Percentiles rank a stretch among this genome's conserved stretches.
These are phyloP conservation scores for Hirtodrosophila trivittata DNA, from an alignment of 2,888 invertebrate species.

Conservation along the genomic window DNA sequence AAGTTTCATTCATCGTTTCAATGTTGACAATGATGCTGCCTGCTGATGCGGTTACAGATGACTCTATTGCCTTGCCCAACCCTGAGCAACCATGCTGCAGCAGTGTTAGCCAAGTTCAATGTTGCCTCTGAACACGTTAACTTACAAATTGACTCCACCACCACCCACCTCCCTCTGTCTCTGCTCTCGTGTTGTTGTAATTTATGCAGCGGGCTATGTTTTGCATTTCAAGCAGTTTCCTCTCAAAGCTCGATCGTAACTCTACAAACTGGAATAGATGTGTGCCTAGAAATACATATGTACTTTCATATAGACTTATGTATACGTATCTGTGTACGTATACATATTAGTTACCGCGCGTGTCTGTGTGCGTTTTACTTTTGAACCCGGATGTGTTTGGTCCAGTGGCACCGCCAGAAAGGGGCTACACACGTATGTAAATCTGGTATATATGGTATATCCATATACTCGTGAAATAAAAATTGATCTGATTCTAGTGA, in stretches of 20 bases:
- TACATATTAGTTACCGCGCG: not conserved
- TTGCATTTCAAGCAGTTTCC: slow-evolving; percentile 59
- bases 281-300: slow-evolving; percentile 3
- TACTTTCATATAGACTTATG: not conserved
- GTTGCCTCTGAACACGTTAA: slow-evolving; percentile 17
- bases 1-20: too few species aligned
- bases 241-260: slow-evolving; percentile 35
- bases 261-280: slow-evolving; percentile 45
- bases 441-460: too few species aligned
- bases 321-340: not conserved
- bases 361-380: slow-evolving; percentile 18
- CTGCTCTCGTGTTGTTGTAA: slow-evolving; percentile 39
- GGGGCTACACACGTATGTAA: too few species aligned
- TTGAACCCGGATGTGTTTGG: slow-evolving; percentile 35
- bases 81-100: slow-evolving; percentile 31
- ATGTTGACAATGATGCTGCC: too few species aligned
- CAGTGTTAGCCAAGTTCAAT: slow-evolving; percentile 16
- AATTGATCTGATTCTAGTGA: too few species aligned
- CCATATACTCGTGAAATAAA: too few species aligned
- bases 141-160: slow-evolving; percentile 26
- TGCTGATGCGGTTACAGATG: not conserved
- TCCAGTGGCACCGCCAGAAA: not conserved
- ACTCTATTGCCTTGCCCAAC: too few species aligned
- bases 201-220: slow-evolving; percentile 57
- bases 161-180: not conserved